Percentiles rank a stretch among this genome's conserved stretches.
Evolutionary conservation across 2,888 invertebrate species (phyloP).

Genomic region (Euplagia quadripunctaria): DNA sequence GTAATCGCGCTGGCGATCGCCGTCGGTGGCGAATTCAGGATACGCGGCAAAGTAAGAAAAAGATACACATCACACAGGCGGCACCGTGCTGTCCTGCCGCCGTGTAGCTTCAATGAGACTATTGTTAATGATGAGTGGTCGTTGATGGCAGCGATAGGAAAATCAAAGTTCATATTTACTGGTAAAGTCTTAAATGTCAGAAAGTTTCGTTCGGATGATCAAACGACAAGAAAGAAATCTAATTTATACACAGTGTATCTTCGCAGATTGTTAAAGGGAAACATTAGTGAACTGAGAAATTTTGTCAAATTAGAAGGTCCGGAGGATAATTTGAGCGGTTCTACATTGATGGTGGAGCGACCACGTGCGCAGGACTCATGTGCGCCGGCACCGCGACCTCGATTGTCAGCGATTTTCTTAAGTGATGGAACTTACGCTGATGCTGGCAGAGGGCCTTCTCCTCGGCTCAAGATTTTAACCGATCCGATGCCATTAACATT

Average conservation of each 20-base stretch:
- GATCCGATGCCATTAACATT: slow-evolving; percentile 86
- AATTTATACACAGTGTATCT: slow-evolving; percentile 82
- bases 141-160: slow-evolving; percentile 83
- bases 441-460: slow-evolving; percentile 66
- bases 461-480: slow-evolving; percentile 74
- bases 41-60: slow-evolving; percentile 84
- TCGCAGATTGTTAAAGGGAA: slow-evolving; percentile 82
- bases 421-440: slow-evolving; percentile 72
- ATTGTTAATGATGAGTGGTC: slow-evolving; percentile 84
- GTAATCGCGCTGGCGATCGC: slow-evolving; percentile 78
- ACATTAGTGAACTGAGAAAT: slow-evolving; percentile 72
- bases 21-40: slow-evolving; percentile 78
- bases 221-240: slow-evolving; percentile 67
- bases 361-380: slow-evolving; percentile 74
- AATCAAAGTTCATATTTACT: slow-evolving; percentile 85
- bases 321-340: slow-evolving; percentile 76
- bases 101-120: slow-evolving; percentile 84
- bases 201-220: slow-evolving; percentile 72
- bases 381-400: slow-evolving; percentile 78
- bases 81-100: slow-evolving; percentile 78
- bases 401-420: slow-evolving; percentile 83
- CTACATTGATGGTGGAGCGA: slow-evolving; percentile 75
- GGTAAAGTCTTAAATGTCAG: slow-evolving; percentile 83
- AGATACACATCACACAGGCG: slow-evolving; percentile 76
- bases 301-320: slow-evolving; percentile 73